Evolutionary conservation across 2,113 vertebrate species (phyloP).

Genomic region (Ciconia stormi): DNA sequence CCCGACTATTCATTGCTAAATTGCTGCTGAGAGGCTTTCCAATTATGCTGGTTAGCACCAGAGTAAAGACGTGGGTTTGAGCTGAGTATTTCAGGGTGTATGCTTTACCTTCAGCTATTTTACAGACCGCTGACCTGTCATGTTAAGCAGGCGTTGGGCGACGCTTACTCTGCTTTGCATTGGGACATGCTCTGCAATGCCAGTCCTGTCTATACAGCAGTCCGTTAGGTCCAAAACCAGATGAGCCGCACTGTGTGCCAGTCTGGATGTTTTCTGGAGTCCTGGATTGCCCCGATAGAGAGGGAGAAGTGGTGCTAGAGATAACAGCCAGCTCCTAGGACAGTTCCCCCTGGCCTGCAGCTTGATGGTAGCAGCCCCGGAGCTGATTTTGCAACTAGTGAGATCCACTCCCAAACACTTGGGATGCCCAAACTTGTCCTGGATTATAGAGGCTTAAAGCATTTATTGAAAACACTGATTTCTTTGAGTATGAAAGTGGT

Average conservation of each 20-base stretch:
- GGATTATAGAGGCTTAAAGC: neutral
- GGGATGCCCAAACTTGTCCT: constrained; percentile 39
- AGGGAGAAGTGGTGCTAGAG: neutral
- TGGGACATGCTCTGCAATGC: fast-evolving
- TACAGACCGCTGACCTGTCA: neutral
- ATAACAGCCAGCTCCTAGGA: neutral
- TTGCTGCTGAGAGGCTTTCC: neutral
- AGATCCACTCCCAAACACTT: neutral
- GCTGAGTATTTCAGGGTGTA: neutral
- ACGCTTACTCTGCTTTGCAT: neutral
- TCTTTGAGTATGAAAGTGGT: neutral
- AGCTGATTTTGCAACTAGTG: neutral
- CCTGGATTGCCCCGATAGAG: neutral
- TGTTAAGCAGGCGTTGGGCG: fast-evolving
- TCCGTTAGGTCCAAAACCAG: neutral
- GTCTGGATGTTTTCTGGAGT: neutral
- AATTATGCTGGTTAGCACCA: neutral
- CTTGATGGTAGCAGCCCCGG: neutral
- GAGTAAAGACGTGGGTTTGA: neutral
- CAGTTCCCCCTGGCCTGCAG: neutral
- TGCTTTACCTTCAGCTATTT: neutral
- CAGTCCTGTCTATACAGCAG: neutral
- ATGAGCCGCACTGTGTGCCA: fast-evolving
- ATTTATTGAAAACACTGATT: neutral
- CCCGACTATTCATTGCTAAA: neutral